Percentiles rank a stretch among this genome's conserved stretches.
Conservation (phyloP, 92 coral and sea anemone genomes). For the Epizoanthus rinbou region DNA sequence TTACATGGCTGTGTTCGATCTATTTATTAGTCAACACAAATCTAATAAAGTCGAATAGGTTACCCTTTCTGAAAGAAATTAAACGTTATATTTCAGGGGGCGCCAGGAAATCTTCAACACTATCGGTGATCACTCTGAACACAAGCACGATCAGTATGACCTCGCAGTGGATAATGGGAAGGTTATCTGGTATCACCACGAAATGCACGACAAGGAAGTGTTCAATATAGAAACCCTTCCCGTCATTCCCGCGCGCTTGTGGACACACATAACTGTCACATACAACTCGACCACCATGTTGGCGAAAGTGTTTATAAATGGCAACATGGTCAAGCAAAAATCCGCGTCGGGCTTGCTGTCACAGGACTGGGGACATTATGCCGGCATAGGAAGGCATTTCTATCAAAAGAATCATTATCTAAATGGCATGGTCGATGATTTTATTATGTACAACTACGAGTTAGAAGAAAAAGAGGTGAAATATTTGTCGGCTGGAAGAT, state of each 20-base stretch:
- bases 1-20: no score
- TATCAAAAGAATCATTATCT: conserved; percentile 68
- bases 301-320: conserved; percentile 90
- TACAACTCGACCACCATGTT: conserved; percentile 83
- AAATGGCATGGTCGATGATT: conserved; percentile 88
- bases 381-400: conserved; percentile 96
- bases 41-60: no score
- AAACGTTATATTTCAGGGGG: conserved; percentile 60
- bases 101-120: conserved; percentile 93
- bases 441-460: conserved; percentile 93
- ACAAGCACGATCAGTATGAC: conserved; percentile 95
- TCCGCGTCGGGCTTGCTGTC: conserved; percentile 94
- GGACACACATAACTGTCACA: conserved; percentile 89
- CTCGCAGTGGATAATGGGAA: conserved; percentile 92
- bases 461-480: conserved; percentile 73
- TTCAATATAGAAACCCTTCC: conserved; percentile 88
- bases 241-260: conserved; percentile 88
- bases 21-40: no score
- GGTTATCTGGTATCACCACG: conserved; percentile 96
- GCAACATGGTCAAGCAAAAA: conserved; percentile 72
- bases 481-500: conserved; percentile 76
- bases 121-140: conserved; percentile 93
- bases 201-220: conserved; percentile 87
- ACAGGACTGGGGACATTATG: conserved; percentile 99
- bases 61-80: no score